Conservation (phyloP, 1,140 invertebrate genomes). For the Tetramorium alpestre region DNA sequence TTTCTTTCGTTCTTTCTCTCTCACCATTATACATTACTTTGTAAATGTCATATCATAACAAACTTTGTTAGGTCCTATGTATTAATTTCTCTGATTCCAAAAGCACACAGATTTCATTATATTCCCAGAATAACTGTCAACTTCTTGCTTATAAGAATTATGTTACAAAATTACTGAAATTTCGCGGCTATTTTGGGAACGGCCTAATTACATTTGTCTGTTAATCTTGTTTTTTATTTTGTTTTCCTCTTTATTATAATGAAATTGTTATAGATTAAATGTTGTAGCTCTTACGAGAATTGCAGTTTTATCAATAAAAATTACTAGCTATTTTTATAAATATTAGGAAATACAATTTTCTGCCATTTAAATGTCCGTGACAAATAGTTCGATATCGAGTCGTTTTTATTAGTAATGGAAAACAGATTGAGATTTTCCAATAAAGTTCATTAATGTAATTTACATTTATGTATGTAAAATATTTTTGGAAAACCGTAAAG, state of each 20-base stretch:
- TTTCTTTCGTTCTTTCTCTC: background rate
- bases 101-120: background rate
- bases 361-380: background rate
- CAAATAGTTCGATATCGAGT: background rate
- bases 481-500: background rate
- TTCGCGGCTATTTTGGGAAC: background rate
- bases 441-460: background rate
- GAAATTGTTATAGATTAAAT: background rate
- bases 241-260: background rate
- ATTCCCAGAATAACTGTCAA: background rate
- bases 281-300: background rate
- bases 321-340: background rate
- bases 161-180: slow-evolving; percentile 4
- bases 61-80: background rate
- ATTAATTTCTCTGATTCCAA: slow-evolving; percentile 18
- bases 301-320: background rate
- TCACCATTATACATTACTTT: background rate
- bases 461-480: background rate
- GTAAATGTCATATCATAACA: slow-evolving; percentile 37
- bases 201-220: background rate
- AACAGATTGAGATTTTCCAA: background rate
- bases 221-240: background rate
- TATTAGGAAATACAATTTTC: background rate
- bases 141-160: background rate
- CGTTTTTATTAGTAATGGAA: background rate